Evolutionary conservation across 2,797 vertebrate species (phyloP).

Genomic region (Chaetodon trifasciatus): DNA sequence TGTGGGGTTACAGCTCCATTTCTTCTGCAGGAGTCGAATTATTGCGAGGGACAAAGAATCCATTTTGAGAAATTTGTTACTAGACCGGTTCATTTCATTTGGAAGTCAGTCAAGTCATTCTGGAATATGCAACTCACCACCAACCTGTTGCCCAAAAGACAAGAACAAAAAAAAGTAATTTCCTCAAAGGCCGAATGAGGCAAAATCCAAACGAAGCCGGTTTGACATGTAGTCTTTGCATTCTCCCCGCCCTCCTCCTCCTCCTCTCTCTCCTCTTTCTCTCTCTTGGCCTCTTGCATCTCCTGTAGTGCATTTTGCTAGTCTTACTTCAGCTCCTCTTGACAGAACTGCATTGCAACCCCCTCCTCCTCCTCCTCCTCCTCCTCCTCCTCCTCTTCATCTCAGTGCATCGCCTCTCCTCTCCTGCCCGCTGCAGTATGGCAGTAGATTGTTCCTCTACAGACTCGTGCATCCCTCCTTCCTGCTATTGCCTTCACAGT

Average conservation of each 20-base stretch:
- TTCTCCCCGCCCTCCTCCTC: slow-evolving; percentile 66
- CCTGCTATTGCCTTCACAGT: slow-evolving; percentile 86
- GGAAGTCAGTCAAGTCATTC: slow-evolving; percentile 24
- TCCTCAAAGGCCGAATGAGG: slow-evolving; percentile 41
- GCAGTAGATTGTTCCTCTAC: slow-evolving; percentile 76
- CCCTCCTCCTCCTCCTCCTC: slow-evolving; percentile 66
- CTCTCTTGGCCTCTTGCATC: slow-evolving; percentile 85
- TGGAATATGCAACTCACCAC: slow-evolving; percentile 34
- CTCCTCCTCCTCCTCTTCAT: slow-evolving; percentile 70
- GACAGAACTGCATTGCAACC: slow-evolving; percentile 86
- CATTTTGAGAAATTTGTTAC: slow-evolving; percentile 29
- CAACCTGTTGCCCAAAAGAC: slow-evolving; percentile 52
- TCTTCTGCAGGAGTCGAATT: slow-evolving; percentile 30
- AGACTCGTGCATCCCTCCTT: slow-evolving; percentile 83
- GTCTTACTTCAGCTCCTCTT: slow-evolving; percentile 80
- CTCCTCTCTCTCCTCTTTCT: slow-evolving; percentile 51
- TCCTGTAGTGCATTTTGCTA: slow-evolving; percentile 87
- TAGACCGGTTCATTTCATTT: slow-evolving; percentile 18
- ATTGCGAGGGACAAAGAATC: slow-evolving; percentile 30
- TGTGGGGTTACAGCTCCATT: slow-evolving; percentile 26
- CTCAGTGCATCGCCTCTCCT: slow-evolving; percentile 84
- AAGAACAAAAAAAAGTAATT: slow-evolving; percentile 20
- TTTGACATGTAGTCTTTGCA: slow-evolving; percentile 90
- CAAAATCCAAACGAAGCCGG: slow-evolving; percentile 78
- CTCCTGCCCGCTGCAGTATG: slow-evolving; percentile 83